Conservation (phyloP, 1,140 invertebrate species). For the Bilobella aurantiaca region DNA sequence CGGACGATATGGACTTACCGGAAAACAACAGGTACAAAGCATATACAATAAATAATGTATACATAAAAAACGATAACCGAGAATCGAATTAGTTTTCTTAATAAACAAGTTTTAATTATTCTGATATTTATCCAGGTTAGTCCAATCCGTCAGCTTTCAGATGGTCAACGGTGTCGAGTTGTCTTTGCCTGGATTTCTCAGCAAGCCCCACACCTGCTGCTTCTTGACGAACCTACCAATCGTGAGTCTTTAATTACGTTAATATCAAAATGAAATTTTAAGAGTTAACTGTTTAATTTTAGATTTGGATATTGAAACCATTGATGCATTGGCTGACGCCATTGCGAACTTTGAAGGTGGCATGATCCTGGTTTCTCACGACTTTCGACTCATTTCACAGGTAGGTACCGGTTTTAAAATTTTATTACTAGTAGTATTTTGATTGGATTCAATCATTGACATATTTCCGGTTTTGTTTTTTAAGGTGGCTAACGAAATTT, state of each 20-base stretch:
- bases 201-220: conserved; percentile 84
- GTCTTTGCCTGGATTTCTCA: conserved; percentile 81
- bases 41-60: too few species aligned
- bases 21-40: conserved; percentile 81
- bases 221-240: conserved; percentile 80
- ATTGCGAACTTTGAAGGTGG: conserved; percentile 97
- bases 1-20: conserved; percentile 91
- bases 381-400: conserved; percentile 96
- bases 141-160: conserved; percentile 92
- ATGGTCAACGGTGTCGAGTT: conserved; percentile 95
- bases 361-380: conserved; percentile 93
- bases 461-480: conserved; percentile 35
- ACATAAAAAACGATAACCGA: too few species aligned
- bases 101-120: neutral
- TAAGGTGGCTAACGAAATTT: conserved; percentile 96
- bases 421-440: too few species aligned
- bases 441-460: neutral
- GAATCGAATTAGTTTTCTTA: too few species aligned
- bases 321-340: conserved; percentile 94
- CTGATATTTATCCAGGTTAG: conserved; percentile 56
- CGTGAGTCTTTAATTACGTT: neutral
- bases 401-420: too few species aligned
- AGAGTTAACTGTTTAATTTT: neutral
- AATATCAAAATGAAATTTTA: neutral
- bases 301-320: conserved; percentile 95